Evolutionary conservation across 64 coral and sea anemone genomes (phyloP).

Genomic region (Montipora efflorescens): DNA sequence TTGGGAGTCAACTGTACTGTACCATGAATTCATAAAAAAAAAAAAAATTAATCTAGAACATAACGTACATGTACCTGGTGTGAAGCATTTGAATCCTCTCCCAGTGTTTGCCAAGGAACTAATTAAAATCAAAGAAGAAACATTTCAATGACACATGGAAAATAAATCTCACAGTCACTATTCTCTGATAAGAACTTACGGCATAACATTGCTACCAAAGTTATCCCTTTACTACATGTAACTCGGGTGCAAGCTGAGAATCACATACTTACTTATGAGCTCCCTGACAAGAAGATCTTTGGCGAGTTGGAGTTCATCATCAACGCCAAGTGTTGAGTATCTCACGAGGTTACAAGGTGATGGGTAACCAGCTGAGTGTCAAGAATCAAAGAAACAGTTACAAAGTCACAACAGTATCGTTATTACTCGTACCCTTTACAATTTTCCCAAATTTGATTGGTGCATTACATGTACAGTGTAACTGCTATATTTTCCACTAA

Average conservation of each 20-base stretch:
- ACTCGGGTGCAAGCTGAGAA: no score
- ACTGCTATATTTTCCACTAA: no score
- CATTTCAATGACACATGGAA: not conserved
- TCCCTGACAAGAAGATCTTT: conserved; percentile 29
- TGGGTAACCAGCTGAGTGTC: conserved; percentile 42
- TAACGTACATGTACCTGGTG: not conserved
- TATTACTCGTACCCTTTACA: no score
- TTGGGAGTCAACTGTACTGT: no score
- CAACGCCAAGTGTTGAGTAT: conserved; percentile 45
- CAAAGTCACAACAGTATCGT: not conserved
- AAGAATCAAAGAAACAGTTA: not conserved
- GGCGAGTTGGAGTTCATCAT: conserved; percentile 30
- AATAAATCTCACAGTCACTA: not conserved
- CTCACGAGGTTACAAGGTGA: conserved; percentile 52
- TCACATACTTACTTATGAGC: conserved; percentile 43
- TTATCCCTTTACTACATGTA: no score
- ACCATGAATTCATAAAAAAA: no score
- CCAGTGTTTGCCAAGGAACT: conserved; percentile 39
- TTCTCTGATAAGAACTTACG: not conserved
- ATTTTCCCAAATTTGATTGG: no score
- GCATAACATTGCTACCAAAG: no score
- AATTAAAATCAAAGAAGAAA: not conserved
- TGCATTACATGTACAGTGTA: no score
- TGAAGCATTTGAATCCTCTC: not conserved
- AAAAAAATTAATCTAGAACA: not conserved